Conservation (phyloP, 2,113 vertebrate genomes). For the Origma solitaria region DNA sequence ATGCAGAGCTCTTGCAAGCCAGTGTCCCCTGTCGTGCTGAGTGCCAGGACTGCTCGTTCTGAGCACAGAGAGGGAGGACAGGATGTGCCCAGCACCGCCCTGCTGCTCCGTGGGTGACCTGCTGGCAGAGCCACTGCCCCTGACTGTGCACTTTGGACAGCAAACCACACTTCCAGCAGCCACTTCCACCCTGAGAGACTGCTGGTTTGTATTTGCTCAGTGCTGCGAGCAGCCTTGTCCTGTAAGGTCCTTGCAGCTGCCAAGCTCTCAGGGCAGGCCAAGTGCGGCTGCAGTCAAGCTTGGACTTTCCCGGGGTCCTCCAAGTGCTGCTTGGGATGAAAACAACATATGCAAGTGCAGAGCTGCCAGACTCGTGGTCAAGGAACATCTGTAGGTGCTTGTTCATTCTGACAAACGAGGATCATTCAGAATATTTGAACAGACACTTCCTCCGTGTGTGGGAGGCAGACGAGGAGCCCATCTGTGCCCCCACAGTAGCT, state of each 20-base stretch:
- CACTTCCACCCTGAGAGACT: background rate
- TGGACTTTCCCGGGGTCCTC: background rate
- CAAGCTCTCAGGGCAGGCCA: background rate
- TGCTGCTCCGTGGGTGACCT: background rate
- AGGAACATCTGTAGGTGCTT: background rate
- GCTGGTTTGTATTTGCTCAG: background rate
- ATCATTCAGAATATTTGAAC: background rate
- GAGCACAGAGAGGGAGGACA: background rate
- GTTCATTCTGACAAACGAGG: background rate
- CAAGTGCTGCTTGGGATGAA: background rate
- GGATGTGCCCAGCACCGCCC: background rate
- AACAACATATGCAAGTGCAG: background rate
- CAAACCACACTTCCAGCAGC: background rate
- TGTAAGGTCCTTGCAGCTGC: background rate
- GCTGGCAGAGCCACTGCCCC: background rate
- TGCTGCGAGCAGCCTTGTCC: background rate
- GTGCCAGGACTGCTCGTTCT: background rate
- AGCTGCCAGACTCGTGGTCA: background rate
- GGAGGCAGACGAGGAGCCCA: background rate
- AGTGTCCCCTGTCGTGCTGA: background rate
- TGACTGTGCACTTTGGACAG: rapidly evolving
- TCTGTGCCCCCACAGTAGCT: background rate
- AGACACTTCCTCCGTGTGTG: background rate
- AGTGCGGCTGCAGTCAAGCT: background rate
- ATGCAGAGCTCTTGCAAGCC: background rate